phyloP scores from a whole-genome alignment of 2,113 vertebrate genomes.

The Zapus hudsonius region DNA sequence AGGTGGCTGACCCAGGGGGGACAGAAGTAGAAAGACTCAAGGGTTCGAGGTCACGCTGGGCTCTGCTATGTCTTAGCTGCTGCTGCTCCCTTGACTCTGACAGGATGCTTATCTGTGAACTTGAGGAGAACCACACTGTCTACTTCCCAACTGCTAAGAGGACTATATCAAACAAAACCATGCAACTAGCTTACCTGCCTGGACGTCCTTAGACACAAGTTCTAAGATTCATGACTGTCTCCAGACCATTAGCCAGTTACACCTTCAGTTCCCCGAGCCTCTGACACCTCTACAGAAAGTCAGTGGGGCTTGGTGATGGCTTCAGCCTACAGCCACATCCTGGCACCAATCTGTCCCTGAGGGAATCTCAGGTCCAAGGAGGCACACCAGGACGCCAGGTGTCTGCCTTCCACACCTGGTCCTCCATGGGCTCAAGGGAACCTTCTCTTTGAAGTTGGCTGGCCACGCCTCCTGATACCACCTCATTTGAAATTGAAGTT shows the following conservation, averaged over 20 bases:
- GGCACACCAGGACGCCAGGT: conserved; percentile 28
- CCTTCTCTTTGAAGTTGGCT: conserved; percentile 50
- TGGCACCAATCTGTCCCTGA: neutral
- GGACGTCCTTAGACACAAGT: accelerated
- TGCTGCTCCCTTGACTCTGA: accelerated
- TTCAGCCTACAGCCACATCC: neutral
- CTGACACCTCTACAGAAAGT: too few species aligned
- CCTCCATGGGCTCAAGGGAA: neutral
- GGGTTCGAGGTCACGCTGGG: accelerated
- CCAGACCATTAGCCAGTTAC: neutral
- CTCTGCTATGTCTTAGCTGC: neutral
- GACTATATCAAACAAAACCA: neutral
- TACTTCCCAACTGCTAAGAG: too few species aligned
- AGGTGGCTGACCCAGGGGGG: neutral
- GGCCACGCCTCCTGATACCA: conserved; percentile 7
- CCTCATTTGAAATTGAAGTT: conserved; percentile 47
- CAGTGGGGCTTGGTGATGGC: too few species aligned
- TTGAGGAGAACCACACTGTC: neutral
- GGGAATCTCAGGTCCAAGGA: neutral
- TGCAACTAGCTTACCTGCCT: too few species aligned
- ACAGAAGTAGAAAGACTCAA: too few species aligned
- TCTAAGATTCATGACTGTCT: too few species aligned
- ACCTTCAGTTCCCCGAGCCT: neutral
- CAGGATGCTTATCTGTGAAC: neutral
- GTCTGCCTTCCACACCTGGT: neutral